Evolutionary conservation across 2,888 invertebrate species (phyloP).

Genomic region (Blastobasis adustella): DNA sequence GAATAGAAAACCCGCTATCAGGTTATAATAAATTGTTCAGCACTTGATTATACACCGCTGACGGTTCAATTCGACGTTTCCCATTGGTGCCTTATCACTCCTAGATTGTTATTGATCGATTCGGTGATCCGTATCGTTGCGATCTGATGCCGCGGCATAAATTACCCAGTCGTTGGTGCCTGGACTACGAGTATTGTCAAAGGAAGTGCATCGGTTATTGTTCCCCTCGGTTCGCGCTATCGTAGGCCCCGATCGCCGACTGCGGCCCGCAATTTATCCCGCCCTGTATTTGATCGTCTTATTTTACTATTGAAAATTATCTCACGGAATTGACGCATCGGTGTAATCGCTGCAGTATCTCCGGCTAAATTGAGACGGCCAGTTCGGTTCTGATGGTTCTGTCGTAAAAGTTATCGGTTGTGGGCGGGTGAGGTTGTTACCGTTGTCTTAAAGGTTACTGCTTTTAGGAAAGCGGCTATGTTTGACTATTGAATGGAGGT

Average conservation of each 20-base stretch:
- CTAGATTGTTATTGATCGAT: conserved; percentile 59
- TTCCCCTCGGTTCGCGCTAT: conserved; percentile 57
- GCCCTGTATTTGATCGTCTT: conserved; percentile 48
- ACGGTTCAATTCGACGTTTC: conserved; percentile 62
- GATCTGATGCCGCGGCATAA: conserved; percentile 52
- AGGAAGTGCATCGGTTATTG: conserved; percentile 71
- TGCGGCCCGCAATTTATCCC: conserved; percentile 51
- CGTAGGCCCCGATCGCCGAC: conserved; percentile 44
- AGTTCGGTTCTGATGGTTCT: no score
- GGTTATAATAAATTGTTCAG: conserved; percentile 23
- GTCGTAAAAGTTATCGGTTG: no score
- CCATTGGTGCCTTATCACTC: conserved; percentile 49
- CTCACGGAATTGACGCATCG: conserved; percentile 34
- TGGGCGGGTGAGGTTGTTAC: no score
- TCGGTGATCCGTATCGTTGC: conserved; percentile 52
- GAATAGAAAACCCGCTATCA: neutral
- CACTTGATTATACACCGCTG: conserved; percentile 48
- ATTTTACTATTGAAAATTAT: conserved; percentile 57
- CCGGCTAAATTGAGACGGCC: no score
- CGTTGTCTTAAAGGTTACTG: no score
- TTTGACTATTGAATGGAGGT: no score
- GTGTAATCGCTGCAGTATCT: conserved; percentile 6
- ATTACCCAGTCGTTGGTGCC: conserved; percentile 36
- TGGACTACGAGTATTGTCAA: conserved; percentile 60
- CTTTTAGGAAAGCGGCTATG: no score